A percentile compares a stretch with the other conserved stretches of the same genome.
Conservation (phyloP, 1,140 invertebrate genomes). For the Drosophila saltans region DNA sequence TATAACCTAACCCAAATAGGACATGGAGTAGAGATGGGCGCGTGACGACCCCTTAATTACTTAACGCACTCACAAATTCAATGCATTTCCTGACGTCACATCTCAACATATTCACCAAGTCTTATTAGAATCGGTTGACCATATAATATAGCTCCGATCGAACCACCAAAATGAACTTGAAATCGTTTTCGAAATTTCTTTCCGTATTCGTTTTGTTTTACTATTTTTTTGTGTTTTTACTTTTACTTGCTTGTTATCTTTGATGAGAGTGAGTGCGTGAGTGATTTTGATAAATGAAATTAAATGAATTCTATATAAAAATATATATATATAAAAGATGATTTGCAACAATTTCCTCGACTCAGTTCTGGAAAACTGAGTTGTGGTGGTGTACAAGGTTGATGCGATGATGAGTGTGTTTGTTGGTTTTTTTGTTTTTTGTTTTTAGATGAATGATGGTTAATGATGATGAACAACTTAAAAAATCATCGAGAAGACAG, state of each 20-base stretch:
- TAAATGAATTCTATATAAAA: slow-evolving; percentile 39
- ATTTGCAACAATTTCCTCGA: too few species aligned
- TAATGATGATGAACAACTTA: slow-evolving; percentile 1
- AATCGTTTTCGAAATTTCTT: neutral
- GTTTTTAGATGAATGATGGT: too few species aligned
- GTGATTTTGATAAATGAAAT: slow-evolving; percentile 32
- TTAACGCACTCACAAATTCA: too few species aligned
- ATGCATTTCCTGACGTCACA: too few species aligned
- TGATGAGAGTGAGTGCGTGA: slow-evolving; percentile 64
- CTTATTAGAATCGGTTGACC: too few species aligned
- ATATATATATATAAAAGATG: slow-evolving; percentile 38
- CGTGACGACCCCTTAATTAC: too few species aligned
- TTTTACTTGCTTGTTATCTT: slow-evolving; percentile 78
- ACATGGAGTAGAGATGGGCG: too few species aligned
- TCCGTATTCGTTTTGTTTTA: slow-evolving; percentile 26
- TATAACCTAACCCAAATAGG: too few species aligned
- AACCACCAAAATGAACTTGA: too few species aligned
- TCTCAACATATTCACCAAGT: too few species aligned
- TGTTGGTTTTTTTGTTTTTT: neutral
- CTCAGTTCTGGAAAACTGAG: neutral
- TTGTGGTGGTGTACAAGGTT: neutral
- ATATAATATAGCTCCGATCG: too few species aligned
- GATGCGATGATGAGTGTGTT: neutral
- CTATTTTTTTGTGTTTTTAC: slow-evolving; percentile 74
- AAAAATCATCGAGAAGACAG: neutral